Percentiles rank a stretch among this genome's conserved stretches.
These are phyloP conservation scores for Sebastes matsubarae DNA, from an alignment of 2,797 vertebrate genomes.

Conservation along the genomic window DNA sequence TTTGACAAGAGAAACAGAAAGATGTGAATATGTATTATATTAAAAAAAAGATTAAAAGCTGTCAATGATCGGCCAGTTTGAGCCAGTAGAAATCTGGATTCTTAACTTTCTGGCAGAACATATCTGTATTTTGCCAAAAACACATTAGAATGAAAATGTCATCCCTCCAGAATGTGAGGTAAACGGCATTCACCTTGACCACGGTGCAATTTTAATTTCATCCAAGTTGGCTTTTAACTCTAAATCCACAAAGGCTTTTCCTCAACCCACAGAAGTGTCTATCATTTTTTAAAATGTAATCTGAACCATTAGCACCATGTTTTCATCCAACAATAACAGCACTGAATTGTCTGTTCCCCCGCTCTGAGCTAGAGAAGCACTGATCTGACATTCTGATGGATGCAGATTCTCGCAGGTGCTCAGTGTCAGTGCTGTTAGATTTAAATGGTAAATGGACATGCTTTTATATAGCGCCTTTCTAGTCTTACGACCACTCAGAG, in stretches of 20 bases:
- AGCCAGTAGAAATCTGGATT: background rate
- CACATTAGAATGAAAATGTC: background rate
- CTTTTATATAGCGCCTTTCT: background rate
- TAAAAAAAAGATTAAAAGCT: background rate
- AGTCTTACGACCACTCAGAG: background rate
- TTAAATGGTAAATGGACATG: background rate
- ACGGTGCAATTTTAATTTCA: background rate
- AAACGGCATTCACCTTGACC: background rate
- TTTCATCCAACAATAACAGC: background rate
- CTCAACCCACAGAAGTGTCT: background rate
- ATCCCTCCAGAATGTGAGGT: background rate
- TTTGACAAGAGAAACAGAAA: background rate
- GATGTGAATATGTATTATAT: background rate
- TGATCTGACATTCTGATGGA: background rate
- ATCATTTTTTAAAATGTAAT: background rate
- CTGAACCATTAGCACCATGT: background rate
- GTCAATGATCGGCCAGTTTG: background rate
- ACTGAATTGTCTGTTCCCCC: background rate
- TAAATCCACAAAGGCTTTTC: background rate
- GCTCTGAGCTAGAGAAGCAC: background rate
- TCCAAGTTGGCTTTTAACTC: background rate
- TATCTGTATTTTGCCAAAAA: background rate
- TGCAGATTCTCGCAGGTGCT: background rate
- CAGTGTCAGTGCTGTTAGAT: background rate
- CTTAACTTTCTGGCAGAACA: background rate